phyloP scores from a whole-genome alignment of 2,113 vertebrate species.

The Carassius gibelio region DNA sequence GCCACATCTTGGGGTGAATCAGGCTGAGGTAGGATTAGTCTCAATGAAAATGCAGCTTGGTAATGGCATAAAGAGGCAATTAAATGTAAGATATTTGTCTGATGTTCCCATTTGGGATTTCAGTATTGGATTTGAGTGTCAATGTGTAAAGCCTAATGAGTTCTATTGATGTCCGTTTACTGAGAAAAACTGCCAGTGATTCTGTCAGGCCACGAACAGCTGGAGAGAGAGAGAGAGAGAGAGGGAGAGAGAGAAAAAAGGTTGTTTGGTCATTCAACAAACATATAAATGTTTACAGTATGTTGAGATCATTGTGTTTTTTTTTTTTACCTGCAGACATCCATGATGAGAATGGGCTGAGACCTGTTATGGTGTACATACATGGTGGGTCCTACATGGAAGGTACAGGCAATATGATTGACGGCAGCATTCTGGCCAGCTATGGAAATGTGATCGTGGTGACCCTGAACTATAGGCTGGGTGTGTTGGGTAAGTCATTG shows the following conservation, averaged over 20 bases:
- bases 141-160: constrained; percentile 1
- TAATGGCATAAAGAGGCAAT: constrained; percentile 2
- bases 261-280: neutral
- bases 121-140: neutral
- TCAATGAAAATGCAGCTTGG: neutral
- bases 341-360: constrained; percentile 90
- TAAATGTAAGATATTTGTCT: constrained; percentile 15
- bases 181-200: neutral
- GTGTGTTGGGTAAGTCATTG: constrained; percentile 54
- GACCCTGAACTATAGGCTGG: constrained; percentile 56
- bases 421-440: constrained; percentile 93
- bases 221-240: neutral
- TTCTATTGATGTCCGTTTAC: neutral
- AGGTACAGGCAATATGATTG: constrained; percentile 94
- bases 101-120: constrained; percentile 2
- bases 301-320: constrained; percentile 11
- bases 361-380: constrained; percentile 95
- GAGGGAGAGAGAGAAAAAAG: no score
- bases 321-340: constrained; percentile 79
- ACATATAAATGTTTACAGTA: neutral
- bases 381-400: constrained; percentile 97
- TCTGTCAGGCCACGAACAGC: neutral
- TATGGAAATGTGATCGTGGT: constrained; percentile 55
- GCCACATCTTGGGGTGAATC: constrained; percentile 17
- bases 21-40: constrained; percentile 19